These are phyloP conservation scores for Enteromius radiatus DNA, from an alignment of 2,797 vertebrate species.

Conservation along the genomic window DNA sequence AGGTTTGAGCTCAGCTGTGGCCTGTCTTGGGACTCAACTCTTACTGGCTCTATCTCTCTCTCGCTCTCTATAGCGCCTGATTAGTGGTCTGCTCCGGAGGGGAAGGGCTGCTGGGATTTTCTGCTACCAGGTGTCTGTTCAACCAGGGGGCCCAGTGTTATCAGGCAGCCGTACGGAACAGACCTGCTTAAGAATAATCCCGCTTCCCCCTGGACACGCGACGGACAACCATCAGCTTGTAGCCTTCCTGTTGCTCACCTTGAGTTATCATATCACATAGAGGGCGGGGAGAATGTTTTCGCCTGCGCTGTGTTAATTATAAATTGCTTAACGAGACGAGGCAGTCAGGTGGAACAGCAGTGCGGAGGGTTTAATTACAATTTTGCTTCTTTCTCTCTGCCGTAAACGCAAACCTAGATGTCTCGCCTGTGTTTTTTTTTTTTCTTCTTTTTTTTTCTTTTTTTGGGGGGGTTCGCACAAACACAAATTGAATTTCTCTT, in stretches of 20 bases:
- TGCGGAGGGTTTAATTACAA: constrained; percentile 72
- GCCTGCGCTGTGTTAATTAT: constrained; percentile 71
- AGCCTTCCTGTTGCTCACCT: constrained; percentile 54
- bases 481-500: not conserved
- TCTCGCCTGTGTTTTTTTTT: not conserved
- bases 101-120: constrained; percentile 63
- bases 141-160: constrained; percentile 67
- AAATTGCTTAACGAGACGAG: constrained; percentile 70
- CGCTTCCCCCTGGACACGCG: constrained; percentile 48
- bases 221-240: constrained; percentile 64
- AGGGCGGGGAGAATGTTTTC: constrained; percentile 64
- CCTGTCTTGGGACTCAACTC: constrained; percentile 64
- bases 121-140: constrained; percentile 71
- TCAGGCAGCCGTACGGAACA: constrained; percentile 69
- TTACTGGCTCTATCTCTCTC: constrained; percentile 58
- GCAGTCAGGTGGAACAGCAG: constrained; percentile 71
- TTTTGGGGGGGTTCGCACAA: not conserved
- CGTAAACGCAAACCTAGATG: constrained; percentile 15
- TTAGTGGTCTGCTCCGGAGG: constrained; percentile 67
- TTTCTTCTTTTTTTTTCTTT: not conserved
- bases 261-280: constrained; percentile 66
- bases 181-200: constrained; percentile 71
- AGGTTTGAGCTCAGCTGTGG: constrained; percentile 58
- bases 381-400: constrained; percentile 49
- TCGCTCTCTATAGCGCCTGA: constrained; percentile 41